Percentiles rank a stretch among this genome's conserved stretches.
Conservation (phyloP, 2,888 invertebrate species). For the Drosophila niveifrons region DNA sequence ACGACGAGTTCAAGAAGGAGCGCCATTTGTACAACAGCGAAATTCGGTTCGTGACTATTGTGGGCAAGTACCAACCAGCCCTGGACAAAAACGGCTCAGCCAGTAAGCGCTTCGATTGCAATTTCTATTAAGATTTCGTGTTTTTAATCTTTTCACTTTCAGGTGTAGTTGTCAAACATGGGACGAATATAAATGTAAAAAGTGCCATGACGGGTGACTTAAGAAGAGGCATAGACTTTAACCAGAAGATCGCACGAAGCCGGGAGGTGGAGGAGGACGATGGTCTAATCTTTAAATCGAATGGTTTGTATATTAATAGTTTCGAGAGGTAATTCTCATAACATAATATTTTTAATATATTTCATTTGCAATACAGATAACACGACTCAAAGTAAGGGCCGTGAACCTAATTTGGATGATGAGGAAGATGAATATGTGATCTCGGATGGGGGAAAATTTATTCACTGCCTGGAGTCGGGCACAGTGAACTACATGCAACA, state of each 20-base stretch:
- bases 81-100: too few relatives aligned
- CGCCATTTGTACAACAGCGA: neutral
- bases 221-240: neutral
- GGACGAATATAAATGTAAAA: neutral
- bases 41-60: slow-evolving; percentile 7
- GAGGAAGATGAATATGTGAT: slow-evolving; percentile 1
- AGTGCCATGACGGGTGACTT: neutral
- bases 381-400: neutral
- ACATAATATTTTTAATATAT: too few relatives aligned
- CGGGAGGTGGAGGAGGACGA: neutral
- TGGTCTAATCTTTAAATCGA: neutral
- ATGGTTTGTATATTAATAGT: too few relatives aligned
- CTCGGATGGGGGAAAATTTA: slow-evolving; percentile 20
- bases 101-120: neutral
- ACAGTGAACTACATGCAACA: slow-evolving; percentile 12
- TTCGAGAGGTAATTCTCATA: too few relatives aligned
- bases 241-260: neutral
- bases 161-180: neutral
- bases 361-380: neutral
- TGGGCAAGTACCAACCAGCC: slow-evolving; percentile 39
- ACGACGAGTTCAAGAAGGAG: slow-evolving; percentile 14
- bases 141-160: neutral
- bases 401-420: neutral
- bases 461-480: slow-evolving; percentile 3
- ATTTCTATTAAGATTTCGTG: neutral